Base-by-base conservation (phyloP, 2,113 vertebrate species). In the Rhinopithecus roxellana region DNA sequence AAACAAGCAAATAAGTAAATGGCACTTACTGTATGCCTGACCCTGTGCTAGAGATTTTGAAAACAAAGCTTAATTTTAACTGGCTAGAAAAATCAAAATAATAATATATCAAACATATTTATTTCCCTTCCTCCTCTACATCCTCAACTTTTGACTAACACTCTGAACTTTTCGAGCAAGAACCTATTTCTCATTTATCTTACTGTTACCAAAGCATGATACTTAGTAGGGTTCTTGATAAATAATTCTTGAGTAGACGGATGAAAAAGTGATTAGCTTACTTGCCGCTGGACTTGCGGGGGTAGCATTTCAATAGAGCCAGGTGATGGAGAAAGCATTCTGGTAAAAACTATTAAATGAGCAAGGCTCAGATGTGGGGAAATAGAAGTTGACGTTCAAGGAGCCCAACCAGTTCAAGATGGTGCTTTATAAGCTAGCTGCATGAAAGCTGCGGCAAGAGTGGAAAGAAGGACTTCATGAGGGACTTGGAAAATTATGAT, bases 41-140 rank as follows among this genome's bases (percentile, higher is more conserved):
- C 12, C 17, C 16, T 25, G 22, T 69, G 27, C 16, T 70, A 52
- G 25, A 30, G 6, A 35, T 32, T 83, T 86, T 45, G 38, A 27
- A 92, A 75, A 8, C 22, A 90, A 97, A 87, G 50, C 18, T 77
- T 82, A 74, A 78, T 93, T 86, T 91, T 84, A 72, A 93, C 32
- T 69, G 80, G 40, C 55, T 89, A 30, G 35, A 67, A 14, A 91
- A 85, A 80, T 81, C 92, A 94, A 72, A 94, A 83, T 83, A 93
- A 74, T 52, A 57, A 67, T 69, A 86, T 18, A 57, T 43, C 78
- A 86, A 17, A n/a, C 25, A 25, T 38, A 23, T 40, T 75, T 77
- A 32, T 27, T 86, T 89, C 38, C 23, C n/a, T 67, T 14, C 8
- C 10, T 16, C 43, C 35, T 57, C 23, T 0, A 22, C 4, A 6